phyloP scores from a whole-genome alignment of 37 sponge, comb jelly and placozoan genomes.

The Tethya wilhelma region DNA sequence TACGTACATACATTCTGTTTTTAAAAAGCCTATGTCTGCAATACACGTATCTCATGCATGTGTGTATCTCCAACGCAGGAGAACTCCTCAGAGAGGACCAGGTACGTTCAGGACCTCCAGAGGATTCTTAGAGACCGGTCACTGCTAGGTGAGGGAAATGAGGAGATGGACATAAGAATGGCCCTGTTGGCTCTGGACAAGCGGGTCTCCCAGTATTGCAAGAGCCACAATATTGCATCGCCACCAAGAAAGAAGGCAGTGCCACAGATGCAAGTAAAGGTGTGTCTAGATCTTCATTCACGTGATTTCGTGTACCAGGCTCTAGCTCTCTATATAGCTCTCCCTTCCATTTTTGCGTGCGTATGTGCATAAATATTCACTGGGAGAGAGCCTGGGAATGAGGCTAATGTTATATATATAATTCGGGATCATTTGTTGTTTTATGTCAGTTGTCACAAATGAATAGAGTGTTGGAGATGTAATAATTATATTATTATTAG shows the following conservation, averaged over 20 bases:
- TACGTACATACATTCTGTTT: neutral
- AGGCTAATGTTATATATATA: no score
- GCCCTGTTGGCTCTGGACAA: constrained; percentile 18
- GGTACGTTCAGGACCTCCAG: constrained; percentile 20
- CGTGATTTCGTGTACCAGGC: neutral
- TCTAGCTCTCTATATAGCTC: neutral
- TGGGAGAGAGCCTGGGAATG: no score
- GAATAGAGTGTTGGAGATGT: no score
- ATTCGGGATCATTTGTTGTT: no score
- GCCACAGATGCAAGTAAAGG: neutral
- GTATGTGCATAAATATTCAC: no score
- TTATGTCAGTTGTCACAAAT: no score
- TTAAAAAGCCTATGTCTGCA: no score
- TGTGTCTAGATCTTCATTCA: no score
- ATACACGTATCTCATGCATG: no score
- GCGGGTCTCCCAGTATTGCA: constrained; percentile 43
- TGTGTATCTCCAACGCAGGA: neutral
- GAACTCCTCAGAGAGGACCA: neutral
- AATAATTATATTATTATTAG: no score
- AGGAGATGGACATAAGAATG: constrained; percentile 26
- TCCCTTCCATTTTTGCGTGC: no score
- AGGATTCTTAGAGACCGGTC: constrained; percentile 23
- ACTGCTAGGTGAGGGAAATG: constrained; percentile 15
- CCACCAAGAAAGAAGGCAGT: neutral
- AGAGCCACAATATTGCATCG: neutral